phyloP scores from a whole-genome alignment of 2,888 invertebrate species.

The Drosophila putrida region DNA sequence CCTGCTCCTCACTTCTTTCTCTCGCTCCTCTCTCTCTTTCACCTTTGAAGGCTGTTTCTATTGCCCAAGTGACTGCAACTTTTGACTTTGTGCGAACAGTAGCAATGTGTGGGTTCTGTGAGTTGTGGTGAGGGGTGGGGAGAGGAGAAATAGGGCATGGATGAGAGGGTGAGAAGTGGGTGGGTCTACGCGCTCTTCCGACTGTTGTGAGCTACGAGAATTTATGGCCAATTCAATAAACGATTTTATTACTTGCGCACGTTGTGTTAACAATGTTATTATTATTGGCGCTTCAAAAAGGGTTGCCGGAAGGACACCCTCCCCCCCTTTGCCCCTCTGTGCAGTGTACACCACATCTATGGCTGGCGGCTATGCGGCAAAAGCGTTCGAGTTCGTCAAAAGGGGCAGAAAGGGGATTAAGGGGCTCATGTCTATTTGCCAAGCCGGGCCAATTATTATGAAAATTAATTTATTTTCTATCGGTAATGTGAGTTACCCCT shows the following conservation, averaged over 20 bases:
- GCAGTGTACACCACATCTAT: neutral
- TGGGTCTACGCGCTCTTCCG: constrained; percentile 52
- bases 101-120: neutral
- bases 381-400: neutral
- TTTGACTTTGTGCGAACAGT: constrained; percentile 64
- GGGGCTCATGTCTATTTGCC: constrained; percentile 22
- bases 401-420: neutral
- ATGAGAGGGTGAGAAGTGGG: neutral
- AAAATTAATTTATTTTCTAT: constrained; percentile 78
- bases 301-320: constrained; percentile 27
- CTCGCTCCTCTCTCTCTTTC: too few species aligned
- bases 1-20: neutral
- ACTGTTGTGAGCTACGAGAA: constrained; percentile 73
- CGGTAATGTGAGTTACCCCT: constrained; percentile 56
- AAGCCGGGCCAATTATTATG: constrained; percentile 67
- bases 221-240: constrained; percentile 84
- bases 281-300: constrained; percentile 71
- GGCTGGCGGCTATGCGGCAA: constrained; percentile 67
- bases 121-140: neutral
- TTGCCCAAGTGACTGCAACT: constrained; percentile 67
- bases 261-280: constrained; percentile 82
- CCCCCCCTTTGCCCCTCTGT: neutral
- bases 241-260: constrained; percentile 83
- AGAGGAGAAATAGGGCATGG: neutral
- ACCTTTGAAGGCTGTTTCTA: neutral